These are phyloP conservation scores for Montipora sp. DNA, from an alignment of 64 coral and sea anemone genomes.

Conservation along the genomic window DNA sequence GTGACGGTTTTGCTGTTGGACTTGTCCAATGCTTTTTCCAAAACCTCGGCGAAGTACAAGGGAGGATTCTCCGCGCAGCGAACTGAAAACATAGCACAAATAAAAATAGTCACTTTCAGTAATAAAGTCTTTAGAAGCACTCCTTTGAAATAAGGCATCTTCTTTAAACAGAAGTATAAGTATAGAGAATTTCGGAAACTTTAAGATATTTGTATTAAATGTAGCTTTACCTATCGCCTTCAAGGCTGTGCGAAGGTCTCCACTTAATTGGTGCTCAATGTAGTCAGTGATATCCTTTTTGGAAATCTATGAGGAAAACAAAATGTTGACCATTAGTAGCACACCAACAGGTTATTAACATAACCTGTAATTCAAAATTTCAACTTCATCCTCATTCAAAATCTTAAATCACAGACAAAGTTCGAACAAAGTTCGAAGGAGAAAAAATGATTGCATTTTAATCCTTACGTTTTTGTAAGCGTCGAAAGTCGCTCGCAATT, in stretches of 20 bases:
- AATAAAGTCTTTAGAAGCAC: too few species aligned
- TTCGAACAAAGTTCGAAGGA: too few species aligned
- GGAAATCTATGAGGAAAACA: background rate
- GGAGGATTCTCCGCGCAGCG: slow-evolving; percentile 2
- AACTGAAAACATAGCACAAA: background rate
- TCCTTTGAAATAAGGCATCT: too few species aligned
- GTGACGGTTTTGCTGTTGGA: slow-evolving; percentile 3
- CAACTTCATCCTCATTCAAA: too few species aligned
- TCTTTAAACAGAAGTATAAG: too few species aligned
- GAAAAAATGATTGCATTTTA: too few species aligned
- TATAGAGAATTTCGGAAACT: background rate
- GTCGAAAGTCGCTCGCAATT: slow-evolving; percentile 59
- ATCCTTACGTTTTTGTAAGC: slow-evolving; percentile 75
- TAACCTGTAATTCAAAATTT: too few species aligned
- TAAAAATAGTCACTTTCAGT: too few species aligned
- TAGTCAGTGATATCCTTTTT: slow-evolving; percentile 26
- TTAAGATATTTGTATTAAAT: background rate
- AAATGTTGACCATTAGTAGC: background rate
- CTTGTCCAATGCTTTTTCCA: slow-evolving; percentile 42
- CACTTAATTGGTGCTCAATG: slow-evolving; percentile 21
- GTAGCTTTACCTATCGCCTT: slow-evolving; percentile 43
- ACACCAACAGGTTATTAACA: background rate
- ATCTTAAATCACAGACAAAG: too few species aligned
- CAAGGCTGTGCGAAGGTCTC: slow-evolving; percentile 10
- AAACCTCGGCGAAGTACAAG: slow-evolving; percentile 45